Evolutionary conservation across 2,797 vertebrate genomes (phyloP).

Genomic region (Limosa lapponica): DNA sequence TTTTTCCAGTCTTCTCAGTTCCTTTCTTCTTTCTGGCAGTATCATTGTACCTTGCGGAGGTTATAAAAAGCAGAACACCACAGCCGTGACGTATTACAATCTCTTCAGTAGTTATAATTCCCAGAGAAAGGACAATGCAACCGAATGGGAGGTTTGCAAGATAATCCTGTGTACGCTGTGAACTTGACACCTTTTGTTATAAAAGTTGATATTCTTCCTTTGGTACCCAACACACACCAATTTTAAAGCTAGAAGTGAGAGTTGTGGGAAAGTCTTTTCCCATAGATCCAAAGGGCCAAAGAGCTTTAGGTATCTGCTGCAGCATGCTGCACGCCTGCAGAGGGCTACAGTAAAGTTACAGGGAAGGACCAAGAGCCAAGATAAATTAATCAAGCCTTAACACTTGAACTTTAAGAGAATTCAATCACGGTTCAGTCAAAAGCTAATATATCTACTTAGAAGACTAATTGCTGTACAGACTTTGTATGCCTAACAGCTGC

Average conservation of each 20-base stretch:
- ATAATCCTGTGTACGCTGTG: not conserved
- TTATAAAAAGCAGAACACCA: not conserved
- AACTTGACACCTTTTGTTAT: not conserved
- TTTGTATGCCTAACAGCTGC: not conserved
- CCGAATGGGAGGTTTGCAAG: not conserved
- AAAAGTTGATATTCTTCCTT: not conserved
- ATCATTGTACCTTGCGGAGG: not conserved
- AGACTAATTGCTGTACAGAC: not conserved
- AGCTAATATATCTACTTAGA: not conserved
- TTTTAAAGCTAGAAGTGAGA: not conserved
- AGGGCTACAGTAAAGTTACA: not conserved
- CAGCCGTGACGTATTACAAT: accelerated
- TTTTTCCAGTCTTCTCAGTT: not conserved
- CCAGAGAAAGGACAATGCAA: not conserved
- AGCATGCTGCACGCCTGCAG: not conserved
- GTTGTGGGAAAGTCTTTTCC: not conserved
- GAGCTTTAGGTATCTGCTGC: not conserved
- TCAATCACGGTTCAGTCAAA: not conserved
- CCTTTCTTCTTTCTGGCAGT: not conserved
- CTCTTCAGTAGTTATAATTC: not conserved
- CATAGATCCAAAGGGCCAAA: not conserved
- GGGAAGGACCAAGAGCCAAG: not conserved
- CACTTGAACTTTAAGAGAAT: not conserved
- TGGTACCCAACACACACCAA: not conserved
- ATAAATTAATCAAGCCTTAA: not conserved